Evolutionary conservation across 1,140 invertebrate genomes (phyloP).

Genomic region (Nomia melanderi): DNA sequence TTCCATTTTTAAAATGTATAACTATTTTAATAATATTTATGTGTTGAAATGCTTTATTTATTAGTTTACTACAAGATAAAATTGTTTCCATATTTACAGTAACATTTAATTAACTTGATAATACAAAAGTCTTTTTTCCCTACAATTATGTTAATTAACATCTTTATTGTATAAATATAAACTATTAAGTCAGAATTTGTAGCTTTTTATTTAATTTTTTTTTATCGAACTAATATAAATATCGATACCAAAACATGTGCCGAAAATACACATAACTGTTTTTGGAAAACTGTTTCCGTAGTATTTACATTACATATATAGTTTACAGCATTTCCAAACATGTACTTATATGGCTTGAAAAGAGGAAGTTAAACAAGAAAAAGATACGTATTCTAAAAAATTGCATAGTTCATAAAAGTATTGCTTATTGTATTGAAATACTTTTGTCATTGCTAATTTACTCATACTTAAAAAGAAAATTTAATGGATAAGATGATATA

Average conservation of each 20-base stretch:
- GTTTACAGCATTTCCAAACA: background rate
- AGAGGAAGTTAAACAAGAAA: background rate
- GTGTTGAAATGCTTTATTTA: slow-evolving; percentile 31
- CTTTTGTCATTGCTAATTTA: background rate
- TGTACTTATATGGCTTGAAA: slow-evolving; percentile 1
- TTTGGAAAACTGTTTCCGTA: background rate
- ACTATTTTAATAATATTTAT: slow-evolving; percentile 16
- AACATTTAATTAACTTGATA: background rate
- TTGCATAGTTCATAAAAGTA: background rate
- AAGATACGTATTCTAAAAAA: background rate
- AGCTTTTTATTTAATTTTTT: slow-evolving; percentile 9
- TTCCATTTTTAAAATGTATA: slow-evolving; percentile 44
- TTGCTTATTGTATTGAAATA: background rate
- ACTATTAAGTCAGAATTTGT: slow-evolving; percentile 21
- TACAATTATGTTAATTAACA: slow-evolving; percentile 48
- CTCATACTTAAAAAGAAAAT: background rate
- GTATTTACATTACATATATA: background rate
- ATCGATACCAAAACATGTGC: background rate
- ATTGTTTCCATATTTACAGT: background rate
- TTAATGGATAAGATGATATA: background rate
- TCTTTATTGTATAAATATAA: slow-evolving; percentile 59
- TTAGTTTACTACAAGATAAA: slow-evolving; percentile 27
- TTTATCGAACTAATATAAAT: background rate
- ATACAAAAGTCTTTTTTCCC: slow-evolving; percentile 14
- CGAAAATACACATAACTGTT: background rate